These are phyloP conservation scores for Drosophila nikananu DNA, from an alignment of 1,140 invertebrate species.

Conservation along the genomic window DNA sequence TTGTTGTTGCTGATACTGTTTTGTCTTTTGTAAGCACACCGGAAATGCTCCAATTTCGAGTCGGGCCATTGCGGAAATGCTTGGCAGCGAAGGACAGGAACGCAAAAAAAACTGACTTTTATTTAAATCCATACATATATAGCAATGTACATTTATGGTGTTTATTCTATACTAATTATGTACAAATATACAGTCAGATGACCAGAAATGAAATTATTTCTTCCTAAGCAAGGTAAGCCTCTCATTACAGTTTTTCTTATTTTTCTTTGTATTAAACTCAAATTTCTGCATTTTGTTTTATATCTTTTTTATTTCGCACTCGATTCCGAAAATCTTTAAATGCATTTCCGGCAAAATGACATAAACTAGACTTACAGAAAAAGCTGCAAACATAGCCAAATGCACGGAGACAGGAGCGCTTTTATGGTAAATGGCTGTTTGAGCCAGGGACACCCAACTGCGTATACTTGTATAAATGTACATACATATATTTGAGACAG, in stretches of 20 bases:
- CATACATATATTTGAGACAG: conserved; percentile 14
- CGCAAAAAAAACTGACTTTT: conserved; percentile 23
- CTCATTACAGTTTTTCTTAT: background rate
- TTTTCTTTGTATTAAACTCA: background rate
- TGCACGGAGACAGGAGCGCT: conserved; percentile 1
- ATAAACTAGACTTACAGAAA: conserved; percentile 11
- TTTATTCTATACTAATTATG: background rate
- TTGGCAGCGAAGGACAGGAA: conserved; percentile 45
- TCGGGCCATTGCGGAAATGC: conserved; percentile 67
- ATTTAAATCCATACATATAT: conserved; percentile 1
- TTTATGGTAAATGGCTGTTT: conserved; percentile 20
- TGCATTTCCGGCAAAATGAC: background rate
- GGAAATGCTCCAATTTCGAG: conserved; percentile 77
- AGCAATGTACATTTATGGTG: background rate
- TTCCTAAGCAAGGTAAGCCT: background rate
- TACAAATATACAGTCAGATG: background rate
- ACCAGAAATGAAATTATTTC: background rate
- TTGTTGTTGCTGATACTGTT: conserved; percentile 27
- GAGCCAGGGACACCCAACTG: background rate
- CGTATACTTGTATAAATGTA: conserved; percentile 8
- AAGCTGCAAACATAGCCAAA: conserved; percentile 9
- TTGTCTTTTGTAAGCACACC: conserved; percentile 67
- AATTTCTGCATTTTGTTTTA: background rate
- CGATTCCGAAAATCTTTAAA: background rate
- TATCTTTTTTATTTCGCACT: background rate